Conservation (phyloP, 2,797 vertebrate genomes). For the Lepilemur ruficaudatus region DNA sequence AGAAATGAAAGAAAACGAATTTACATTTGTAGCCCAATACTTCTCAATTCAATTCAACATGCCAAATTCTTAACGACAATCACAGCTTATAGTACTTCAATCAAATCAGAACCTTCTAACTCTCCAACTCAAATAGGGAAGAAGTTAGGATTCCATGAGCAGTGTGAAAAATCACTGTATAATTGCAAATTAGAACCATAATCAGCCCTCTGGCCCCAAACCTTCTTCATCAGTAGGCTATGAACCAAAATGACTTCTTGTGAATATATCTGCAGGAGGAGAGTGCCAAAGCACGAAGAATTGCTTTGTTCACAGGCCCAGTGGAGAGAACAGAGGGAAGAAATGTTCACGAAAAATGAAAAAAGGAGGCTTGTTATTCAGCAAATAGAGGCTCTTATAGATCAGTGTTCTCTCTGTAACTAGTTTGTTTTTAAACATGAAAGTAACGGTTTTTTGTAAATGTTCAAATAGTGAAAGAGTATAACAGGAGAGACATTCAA, state of each 20-base stretch:
- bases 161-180: constrained; percentile 55
- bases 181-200: constrained; percentile 80
- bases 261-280: constrained; percentile 55
- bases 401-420: constrained; percentile 9
- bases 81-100: constrained; percentile 70
- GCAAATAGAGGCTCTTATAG: neutral
- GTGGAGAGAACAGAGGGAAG: neutral
- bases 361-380: neutral
- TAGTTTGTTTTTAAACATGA: constrained; percentile 41
- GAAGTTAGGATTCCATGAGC: neutral
- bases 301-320: constrained; percentile 8
- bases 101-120: constrained; percentile 73
- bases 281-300: constrained; percentile 16
- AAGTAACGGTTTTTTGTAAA: neutral
- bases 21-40: constrained; percentile 70
- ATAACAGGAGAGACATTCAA: neutral
- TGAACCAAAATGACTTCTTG: constrained; percentile 47
- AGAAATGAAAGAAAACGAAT: constrained; percentile 72
- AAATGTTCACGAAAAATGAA: constrained; percentile 16
- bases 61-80: constrained; percentile 72
- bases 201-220: constrained; percentile 72
- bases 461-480: neutral
- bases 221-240: constrained; percentile 67
- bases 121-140: constrained; percentile 62
- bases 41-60: constrained; percentile 77